Evolutionary conservation across 2,797 vertebrate genomes (phyloP).

Genomic region (Epinephelus awoara): DNA sequence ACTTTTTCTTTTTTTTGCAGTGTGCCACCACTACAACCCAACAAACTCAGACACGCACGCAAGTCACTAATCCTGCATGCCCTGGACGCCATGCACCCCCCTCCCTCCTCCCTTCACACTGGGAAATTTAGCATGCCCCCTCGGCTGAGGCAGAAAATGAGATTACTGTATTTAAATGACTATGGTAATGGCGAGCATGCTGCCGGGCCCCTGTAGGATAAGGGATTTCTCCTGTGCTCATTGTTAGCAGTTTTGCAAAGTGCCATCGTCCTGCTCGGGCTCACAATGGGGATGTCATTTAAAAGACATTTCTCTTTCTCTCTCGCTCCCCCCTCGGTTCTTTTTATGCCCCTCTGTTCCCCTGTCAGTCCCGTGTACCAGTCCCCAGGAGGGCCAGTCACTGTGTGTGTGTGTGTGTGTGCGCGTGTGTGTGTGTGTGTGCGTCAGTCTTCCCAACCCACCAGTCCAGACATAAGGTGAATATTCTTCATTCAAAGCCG

Average conservation of each 20-base stretch:
- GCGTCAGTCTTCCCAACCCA: slow-evolving; percentile 51
- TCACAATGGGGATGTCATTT: slow-evolving; percentile 87
- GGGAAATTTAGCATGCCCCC: slow-evolving; percentile 84
- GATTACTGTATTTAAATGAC: slow-evolving; percentile 99
- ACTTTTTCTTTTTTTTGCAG: slow-evolving; percentile 32
- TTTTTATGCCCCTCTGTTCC: slow-evolving; percentile 67
- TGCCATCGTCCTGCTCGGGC: slow-evolving; percentile 81
- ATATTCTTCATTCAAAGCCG: slow-evolving; percentile 76
- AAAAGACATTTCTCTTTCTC: slow-evolving; percentile 84
- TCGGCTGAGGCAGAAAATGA: slow-evolving; percentile 97
- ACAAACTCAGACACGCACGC: slow-evolving; percentile 49
- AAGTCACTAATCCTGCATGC: slow-evolving; percentile 78
- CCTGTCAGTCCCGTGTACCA: slow-evolving; percentile 61
- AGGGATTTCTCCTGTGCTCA: slow-evolving; percentile 87
- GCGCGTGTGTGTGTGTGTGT: slow-evolving; percentile 28
- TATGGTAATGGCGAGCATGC: slow-evolving; percentile 96
- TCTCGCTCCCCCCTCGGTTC: slow-evolving; percentile 50
- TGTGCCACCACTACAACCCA: slow-evolving; percentile 9
- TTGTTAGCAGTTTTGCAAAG: slow-evolving; percentile 93
- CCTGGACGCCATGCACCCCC: slow-evolving; percentile 53
- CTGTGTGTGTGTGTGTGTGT: slow-evolving; percentile 6
- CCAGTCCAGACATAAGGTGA: slow-evolving; percentile 81
- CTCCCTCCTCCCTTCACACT: slow-evolving; percentile 74
- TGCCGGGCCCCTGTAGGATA: slow-evolving; percentile 82
- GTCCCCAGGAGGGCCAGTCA: slow-evolving; percentile 74